phyloP scores from a whole-genome alignment of 2,113 vertebrate species.

The Sporophila hypoxantha region DNA sequence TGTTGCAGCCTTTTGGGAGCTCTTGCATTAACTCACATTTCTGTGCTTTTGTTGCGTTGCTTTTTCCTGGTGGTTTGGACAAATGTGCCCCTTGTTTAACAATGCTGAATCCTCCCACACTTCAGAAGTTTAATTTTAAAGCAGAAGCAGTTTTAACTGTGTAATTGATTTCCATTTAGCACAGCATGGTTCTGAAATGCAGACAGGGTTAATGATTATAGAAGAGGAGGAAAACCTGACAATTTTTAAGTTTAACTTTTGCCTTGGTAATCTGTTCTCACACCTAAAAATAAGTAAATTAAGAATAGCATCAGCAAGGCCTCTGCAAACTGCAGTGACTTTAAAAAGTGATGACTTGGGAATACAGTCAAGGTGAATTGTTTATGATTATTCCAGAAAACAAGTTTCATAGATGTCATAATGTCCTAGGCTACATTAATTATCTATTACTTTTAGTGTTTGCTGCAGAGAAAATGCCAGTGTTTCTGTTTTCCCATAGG shows the following conservation, averaged over 20 bases:
- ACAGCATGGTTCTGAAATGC: not conserved
- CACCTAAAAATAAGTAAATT: conserved; percentile 7
- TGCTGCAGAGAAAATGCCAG: not conserved
- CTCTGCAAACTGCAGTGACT: not conserved
- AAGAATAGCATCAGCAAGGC: not conserved
- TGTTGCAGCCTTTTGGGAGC: not conserved
- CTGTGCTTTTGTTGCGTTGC: not conserved
- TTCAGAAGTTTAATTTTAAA: not conserved
- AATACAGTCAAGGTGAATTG: conserved; percentile 2
- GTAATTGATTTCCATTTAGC: not conserved
- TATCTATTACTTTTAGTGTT: not conserved
- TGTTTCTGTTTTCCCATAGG: not conserved
- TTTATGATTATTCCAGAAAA: not conserved
- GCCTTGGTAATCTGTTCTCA: conserved; percentile 6
- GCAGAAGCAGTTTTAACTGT: not conserved
- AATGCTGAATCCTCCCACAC: not conserved
- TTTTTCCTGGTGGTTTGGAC: not conserved
- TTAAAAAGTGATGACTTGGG: not conserved
- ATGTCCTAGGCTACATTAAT: not conserved
- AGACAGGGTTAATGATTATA: not conserved
- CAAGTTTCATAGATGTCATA: not conserved
- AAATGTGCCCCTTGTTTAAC: not conserved
- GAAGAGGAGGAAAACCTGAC: not conserved
- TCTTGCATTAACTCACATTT: not conserved
- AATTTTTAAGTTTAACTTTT: not conserved